Base-by-base conservation (phyloP, 2,888 invertebrate genomes). In the Eupsilia transversa region DNA sequence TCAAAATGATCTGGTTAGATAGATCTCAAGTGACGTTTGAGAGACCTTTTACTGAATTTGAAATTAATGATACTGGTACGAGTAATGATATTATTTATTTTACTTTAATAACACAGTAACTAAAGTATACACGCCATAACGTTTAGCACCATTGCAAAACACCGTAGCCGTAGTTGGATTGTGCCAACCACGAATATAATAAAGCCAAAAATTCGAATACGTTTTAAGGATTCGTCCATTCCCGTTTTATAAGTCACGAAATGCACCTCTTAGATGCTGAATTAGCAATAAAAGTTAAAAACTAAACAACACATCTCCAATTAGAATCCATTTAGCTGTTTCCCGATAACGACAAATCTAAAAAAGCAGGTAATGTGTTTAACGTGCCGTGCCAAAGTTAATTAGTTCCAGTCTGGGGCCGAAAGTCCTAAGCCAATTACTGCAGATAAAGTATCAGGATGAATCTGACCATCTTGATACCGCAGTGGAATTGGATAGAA, bases 361-460 rank as follows among this genome's bases (percentile, higher is more conserved):
- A 69, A 77, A 79, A 68, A 65, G 20, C 60, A 80, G 49, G 52
- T 78, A 77, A 81, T 77, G 56, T 49, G n/a, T 69, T 77, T 71
- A 72, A 67, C 61, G 49, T 80, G 67, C 68, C n/a, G 35, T 66
- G 56, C 64, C 56, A 57, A 68, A 69, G 59, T 73, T 82, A 77
- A 81, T 81, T 82, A 69, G 82, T 78, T 70, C 12, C 49, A 69
- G 57, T 67, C 52, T 69, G 60, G 30, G 38, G 33, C 64, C 20
- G 56, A 66, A 65, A 66, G n/a, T 66, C 52, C 68, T 74, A 30
- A 70, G 57, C 73, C 74, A 81, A 81, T 82, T 81, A 82, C 74
- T 33, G 41, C 49, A 65, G 67, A 73, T 57, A 71, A 27, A 66
- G n/a, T 54, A 70, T 76, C 52, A 14, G 33, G 60, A 68, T 57